phyloP scores from a whole-genome alignment of 2,797 vertebrate species.

The Enteromius viviparus region DNA sequence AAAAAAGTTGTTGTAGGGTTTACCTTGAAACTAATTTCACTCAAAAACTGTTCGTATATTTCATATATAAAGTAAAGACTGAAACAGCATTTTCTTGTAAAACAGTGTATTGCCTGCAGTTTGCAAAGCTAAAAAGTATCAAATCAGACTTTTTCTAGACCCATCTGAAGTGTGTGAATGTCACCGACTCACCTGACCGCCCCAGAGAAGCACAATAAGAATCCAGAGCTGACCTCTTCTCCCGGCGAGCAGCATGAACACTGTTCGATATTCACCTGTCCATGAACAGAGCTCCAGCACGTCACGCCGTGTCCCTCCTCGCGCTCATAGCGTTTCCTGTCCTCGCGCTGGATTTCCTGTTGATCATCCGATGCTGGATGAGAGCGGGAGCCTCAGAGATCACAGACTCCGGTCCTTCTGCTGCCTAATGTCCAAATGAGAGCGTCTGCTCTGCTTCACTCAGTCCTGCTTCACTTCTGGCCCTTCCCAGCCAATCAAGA shows the following conservation, averaged over 20 bases:
- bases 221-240: conserved; percentile 34
- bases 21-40: not conserved
- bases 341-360: not conserved
- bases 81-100: not conserved
- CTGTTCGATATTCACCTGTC: conserved; percentile 65
- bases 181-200: conserved; percentile 68
- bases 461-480: conserved; percentile 65
- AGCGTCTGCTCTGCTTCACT: conserved; percentile 69
- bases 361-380: not conserved
- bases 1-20: not conserved
- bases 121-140: not conserved
- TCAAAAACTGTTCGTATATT: not conserved
- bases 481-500: conserved; percentile 76
- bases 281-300: conserved; percentile 52
- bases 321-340: conserved; percentile 45
- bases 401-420: conserved; percentile 43
- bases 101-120: not conserved
- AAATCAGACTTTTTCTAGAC: not conserved
- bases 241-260: conserved; percentile 57
- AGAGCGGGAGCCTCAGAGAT: conserved; percentile 9
- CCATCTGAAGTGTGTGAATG: not conserved
- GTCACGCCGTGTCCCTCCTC: conserved; percentile 41
- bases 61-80: not conserved
- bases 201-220: conserved; percentile 57
- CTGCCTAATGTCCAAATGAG: conserved; percentile 31